Conservation (phyloP, 2,888 invertebrate species). For the Phengaris alcon region DNA sequence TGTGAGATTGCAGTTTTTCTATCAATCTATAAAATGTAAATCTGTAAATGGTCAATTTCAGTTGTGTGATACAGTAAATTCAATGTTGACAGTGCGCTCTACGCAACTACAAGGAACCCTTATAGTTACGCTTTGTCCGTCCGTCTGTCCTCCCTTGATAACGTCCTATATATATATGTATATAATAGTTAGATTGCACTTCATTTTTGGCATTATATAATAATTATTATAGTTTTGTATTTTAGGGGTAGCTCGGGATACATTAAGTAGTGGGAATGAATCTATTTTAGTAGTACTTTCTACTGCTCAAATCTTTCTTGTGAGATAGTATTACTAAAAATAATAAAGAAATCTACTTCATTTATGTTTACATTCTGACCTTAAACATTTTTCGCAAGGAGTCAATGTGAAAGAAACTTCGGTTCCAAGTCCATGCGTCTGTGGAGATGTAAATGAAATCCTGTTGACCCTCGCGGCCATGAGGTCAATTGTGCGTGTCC, state of each 20-base stretch:
- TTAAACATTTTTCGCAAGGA: background rate
- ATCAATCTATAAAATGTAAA: background rate
- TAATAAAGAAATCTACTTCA: no score
- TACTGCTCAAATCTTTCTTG: no score
- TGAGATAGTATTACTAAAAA: no score
- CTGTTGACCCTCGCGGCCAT: slow-evolving; percentile 19
- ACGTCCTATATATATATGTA: no score
- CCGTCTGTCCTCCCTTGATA: background rate
- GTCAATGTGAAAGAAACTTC: slow-evolving; percentile 4
- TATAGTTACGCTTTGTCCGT: no score
- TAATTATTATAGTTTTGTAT: no score
- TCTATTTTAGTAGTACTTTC: no score
- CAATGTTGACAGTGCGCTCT: background rate
- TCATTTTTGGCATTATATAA: no score
- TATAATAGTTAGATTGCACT: no score
- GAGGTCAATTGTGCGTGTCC: slow-evolving; percentile 19
- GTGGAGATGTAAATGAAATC: slow-evolving; percentile 9
- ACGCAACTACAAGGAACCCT: background rate
- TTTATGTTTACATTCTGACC: no score
- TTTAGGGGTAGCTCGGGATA: no score
- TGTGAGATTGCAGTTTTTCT: background rate
- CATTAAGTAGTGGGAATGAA: no score
- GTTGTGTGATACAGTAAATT: background rate
- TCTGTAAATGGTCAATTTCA: background rate
- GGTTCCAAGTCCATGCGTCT: background rate